Conservation (phyloP, 30 jellyfish, hydroid and myxozoan genomes). For the Phacellophora camtschatica region DNA sequence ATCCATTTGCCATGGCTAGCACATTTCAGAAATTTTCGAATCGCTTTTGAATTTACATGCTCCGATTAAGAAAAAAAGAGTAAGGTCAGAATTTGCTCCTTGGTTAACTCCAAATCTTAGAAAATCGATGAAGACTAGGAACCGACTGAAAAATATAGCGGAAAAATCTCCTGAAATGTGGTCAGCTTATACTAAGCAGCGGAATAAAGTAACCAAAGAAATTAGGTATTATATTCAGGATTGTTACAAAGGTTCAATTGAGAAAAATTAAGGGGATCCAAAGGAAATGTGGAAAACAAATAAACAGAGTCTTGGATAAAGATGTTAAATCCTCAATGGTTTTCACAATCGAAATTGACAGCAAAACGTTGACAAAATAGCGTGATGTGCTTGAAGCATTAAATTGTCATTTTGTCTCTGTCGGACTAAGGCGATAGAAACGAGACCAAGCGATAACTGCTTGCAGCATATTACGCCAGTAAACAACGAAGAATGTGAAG, state of each 20-base stretch:
- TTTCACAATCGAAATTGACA: conserved; percentile 30
- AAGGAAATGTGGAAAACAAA: conserved; percentile 51
- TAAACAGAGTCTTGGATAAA: conserved; percentile 37
- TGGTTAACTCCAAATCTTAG: conserved; percentile 53
- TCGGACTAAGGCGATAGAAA: conserved; percentile 64
- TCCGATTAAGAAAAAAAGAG: conserved; percentile 52
- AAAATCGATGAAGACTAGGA: conserved; percentile 53
- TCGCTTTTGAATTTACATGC: conserved; percentile 51
- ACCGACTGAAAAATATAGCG: conserved; percentile 41
- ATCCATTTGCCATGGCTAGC: conserved; percentile 32
- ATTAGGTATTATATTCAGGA: conserved; percentile 18
- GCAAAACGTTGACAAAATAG: conserved; percentile 46
- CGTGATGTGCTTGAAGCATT: conserved; percentile 51
- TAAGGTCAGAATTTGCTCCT: conserved; percentile 53
- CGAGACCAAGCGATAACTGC: conserved; percentile 61
- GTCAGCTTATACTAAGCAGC: conserved; percentile 48
- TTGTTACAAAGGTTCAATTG: conserved; percentile 30
- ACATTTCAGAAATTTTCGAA: conserved; percentile 33
- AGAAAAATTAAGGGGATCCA: conserved; percentile 34
- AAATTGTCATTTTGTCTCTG: conserved; percentile 29
- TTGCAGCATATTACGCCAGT: conserved; percentile 57
- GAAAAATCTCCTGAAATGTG: conserved; percentile 48
- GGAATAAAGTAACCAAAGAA: conserved; percentile 34
- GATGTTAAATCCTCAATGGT: conserved; percentile 26
- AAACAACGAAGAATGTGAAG: conserved; percentile 35